phyloP scores from a whole-genome alignment of 2,797 vertebrate genomes.

The Enoplosus armatus region DNA sequence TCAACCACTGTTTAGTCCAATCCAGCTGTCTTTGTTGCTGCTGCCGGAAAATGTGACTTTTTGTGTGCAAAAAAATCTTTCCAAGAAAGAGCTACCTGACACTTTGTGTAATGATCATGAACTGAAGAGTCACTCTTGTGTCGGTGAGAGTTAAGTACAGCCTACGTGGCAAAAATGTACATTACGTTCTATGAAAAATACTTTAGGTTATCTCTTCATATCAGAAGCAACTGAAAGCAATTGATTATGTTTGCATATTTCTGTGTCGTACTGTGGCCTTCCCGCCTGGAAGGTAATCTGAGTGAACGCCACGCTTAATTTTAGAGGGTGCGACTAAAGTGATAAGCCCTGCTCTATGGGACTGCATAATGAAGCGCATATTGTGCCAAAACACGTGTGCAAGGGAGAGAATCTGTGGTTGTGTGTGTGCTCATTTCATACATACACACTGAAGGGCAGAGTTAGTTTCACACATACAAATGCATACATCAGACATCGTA shows the following conservation, averaged over 20 bases:
- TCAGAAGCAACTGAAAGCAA: slow-evolving; percentile 20
- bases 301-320: slow-evolving; percentile 36
- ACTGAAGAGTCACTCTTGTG: not conserved
- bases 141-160: not conserved
- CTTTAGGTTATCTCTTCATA: not conserved
- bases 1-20: not conserved
- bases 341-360: slow-evolving; percentile 30
- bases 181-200: not conserved
- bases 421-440: not conserved
- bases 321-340: slow-evolving; percentile 20
- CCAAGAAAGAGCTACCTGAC: not conserved
- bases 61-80: not conserved
- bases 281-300: slow-evolving; percentile 15
- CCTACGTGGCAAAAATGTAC: not conserved
- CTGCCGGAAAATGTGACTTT: too few species aligned
- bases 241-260: slow-evolving; percentile 22
- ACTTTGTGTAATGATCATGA: too few species aligned
- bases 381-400: slow-evolving; percentile 33
- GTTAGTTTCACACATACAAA: not conserved
- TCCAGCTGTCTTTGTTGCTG: too few species aligned
- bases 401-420: not conserved
- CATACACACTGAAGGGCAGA: not conserved
- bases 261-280: not conserved
- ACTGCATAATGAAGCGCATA: slow-evolving; percentile 36
- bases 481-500: not conserved